Percentiles rank a stretch among this genome's conserved stretches.
Evolutionary conservation across 2,797 vertebrate species (phyloP).

Genomic region (Rousettus madagascariensis): DNA sequence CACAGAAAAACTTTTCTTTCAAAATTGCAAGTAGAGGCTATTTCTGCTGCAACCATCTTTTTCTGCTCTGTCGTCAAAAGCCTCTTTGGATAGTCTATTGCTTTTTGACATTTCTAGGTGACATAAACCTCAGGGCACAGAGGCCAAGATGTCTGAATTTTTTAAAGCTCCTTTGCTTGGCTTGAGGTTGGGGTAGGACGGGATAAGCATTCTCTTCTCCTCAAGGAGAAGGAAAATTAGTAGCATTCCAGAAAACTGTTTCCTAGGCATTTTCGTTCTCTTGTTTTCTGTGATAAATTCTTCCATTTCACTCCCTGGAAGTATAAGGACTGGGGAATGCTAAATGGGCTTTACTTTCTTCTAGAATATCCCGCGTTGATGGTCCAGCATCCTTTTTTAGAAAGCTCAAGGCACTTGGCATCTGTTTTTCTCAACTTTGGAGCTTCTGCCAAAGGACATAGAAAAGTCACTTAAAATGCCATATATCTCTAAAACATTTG

Average conservation of each 20-base stretch:
- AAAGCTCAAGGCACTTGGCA: background rate
- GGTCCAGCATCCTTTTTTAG: background rate
- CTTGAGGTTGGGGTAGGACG: background rate
- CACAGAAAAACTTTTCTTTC: background rate
- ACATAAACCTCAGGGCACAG: background rate
- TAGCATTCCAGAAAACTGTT: background rate
- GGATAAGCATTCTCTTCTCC: background rate
- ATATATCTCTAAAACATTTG: background rate
- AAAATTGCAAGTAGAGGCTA: background rate
- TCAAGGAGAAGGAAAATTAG: background rate
- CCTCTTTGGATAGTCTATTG: background rate
- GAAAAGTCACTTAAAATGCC: background rate
- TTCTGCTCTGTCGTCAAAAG: background rate
- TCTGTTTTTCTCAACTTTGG: conserved; percentile 1
- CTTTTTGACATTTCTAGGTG: background rate
- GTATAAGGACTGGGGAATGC: background rate
- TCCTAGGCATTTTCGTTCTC: background rate
- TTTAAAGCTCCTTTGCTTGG: background rate
- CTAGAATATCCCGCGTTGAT: background rate
- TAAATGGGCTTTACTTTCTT: background rate
- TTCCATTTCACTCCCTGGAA: background rate
- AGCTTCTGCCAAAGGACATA: background rate
- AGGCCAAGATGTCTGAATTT: background rate
- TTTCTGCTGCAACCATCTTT: background rate
- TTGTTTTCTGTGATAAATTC: background rate